Evolutionary conservation across 2,797 vertebrate genomes (phyloP), one percentile per base, ranked within the genome.

Genomic region (Cossypha caffra): DNA sequence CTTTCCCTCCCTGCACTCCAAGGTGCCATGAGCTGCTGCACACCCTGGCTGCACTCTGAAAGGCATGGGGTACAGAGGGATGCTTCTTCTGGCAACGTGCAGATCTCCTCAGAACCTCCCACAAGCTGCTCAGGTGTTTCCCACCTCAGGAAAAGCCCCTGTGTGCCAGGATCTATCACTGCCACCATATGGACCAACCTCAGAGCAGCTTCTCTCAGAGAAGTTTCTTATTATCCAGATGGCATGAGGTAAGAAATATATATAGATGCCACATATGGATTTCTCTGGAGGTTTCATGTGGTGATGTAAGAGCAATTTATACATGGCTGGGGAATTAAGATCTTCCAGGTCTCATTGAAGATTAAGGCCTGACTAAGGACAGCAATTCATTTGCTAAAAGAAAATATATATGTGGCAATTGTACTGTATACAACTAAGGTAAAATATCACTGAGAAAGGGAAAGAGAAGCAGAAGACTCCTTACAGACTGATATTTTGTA

Each of bases 181-280:
- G 26, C 9, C 35, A 66, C 73, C 73, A 72, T 84, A 90, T 59
- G 80, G 59, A 28, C 23, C 4, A 0, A 66, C 47, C 45, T 66
- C 73, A 59, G 59, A 78, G 35, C 35, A 66, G 52, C 35, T 66
- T 78, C 52, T 66, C 26, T 72, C 7, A 1, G 66, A 84, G 35
- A 66, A 90, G 35, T 66, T 77, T 72, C 47, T 74, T 64, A 57
- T 19, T 35, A 93, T 37, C 52, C 87, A 91, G 78, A 90, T 76
- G 74, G 67, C 38, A 73, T 73, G 59, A 82, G 33, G 29, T 14
- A 80, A 83, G 61, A 91, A 91, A 89, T 68, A 90, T 68, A 90
- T 5, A 68, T 15, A 83, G 79, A 52, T 75, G 20, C 25, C 42
- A 95, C 73, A 47, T 63, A 80, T 8, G n/a, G 42, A 68, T 77